Conservation (phyloP, 2,113 vertebrate species). For the Antigone vipio region DNA sequence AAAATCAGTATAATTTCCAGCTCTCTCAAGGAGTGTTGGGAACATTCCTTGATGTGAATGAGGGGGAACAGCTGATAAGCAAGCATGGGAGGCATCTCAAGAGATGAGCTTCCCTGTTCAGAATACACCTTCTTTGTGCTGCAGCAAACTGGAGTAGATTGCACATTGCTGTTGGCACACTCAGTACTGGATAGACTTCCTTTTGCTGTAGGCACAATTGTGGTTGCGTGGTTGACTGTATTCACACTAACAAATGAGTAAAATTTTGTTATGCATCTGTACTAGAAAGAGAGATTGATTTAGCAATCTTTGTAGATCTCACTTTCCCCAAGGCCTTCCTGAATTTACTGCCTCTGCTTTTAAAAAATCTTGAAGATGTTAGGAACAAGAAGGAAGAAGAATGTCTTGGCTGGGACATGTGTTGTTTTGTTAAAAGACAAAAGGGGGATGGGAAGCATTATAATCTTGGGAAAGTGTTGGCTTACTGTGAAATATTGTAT, state of each 20-base stretch:
- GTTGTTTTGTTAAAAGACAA: neutral
- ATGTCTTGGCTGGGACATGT: neutral
- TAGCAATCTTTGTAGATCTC: neutral
- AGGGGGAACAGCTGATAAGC: neutral
- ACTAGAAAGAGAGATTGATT: neutral
- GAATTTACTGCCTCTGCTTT: neutral
- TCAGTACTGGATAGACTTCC: neutral
- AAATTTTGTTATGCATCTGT: neutral
- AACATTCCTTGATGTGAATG: neutral
- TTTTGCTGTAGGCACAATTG: neutral
- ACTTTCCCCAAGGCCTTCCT: neutral
- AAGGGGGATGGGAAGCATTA: neutral
- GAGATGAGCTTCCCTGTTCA: neutral
- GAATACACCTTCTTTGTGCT: neutral
- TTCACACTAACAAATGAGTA: neutral
- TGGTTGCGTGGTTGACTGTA: neutral
- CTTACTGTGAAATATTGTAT: conserved; percentile 29
- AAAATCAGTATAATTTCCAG: neutral
- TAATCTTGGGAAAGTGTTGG: neutral
- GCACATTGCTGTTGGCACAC: neutral
- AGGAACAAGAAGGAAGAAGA: neutral
- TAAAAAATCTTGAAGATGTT: neutral
- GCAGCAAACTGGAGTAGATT: neutral
- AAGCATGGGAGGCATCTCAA: neutral
- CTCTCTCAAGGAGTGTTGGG: neutral